Conservation (phyloP, 2,888 invertebrate genomes). For the Colletes collaris region DNA sequence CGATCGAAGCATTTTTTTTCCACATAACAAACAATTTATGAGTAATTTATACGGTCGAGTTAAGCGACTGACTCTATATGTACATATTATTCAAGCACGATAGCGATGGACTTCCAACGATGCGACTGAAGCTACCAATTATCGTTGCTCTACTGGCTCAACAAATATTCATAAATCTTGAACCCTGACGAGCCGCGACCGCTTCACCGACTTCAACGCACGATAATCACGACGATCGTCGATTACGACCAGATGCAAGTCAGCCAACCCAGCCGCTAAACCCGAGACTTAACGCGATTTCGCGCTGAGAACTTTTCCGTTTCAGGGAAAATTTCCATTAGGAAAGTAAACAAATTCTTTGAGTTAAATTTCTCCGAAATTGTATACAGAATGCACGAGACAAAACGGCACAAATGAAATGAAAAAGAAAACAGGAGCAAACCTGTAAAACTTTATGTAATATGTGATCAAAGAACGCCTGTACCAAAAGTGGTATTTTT, state of each 20-base stretch:
- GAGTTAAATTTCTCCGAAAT: too few species aligned
- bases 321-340: background rate
- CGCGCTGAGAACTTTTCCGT: constrained; percentile 9
- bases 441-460: too few species aligned
- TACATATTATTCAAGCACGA: constrained; percentile 7
- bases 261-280: constrained; percentile 5
- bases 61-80: background rate
- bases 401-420: too few species aligned
- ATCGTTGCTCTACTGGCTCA: constrained; percentile 47
- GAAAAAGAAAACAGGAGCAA: too few species aligned
- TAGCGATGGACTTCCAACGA: constrained; percentile 21
- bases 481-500: too few species aligned
- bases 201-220: constrained; percentile 4
- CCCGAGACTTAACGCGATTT: constrained; percentile 3
- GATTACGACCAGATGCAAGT: background rate
- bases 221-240: constrained; percentile 7
- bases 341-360: too few species aligned
- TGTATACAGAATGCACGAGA: too few species aligned
- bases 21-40: background rate
- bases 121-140: constrained; percentile 44
- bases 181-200: constrained; percentile 26
- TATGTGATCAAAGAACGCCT: too few species aligned
- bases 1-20: too few species aligned
- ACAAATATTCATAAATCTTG: constrained; percentile 49
- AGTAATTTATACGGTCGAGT: background rate